A percentile compares a stretch with the other conserved stretches of the same genome.
phyloP scores from a whole-genome alignment of 2,113 vertebrate genomes.

The Rhinolophus sinicus region DNA sequence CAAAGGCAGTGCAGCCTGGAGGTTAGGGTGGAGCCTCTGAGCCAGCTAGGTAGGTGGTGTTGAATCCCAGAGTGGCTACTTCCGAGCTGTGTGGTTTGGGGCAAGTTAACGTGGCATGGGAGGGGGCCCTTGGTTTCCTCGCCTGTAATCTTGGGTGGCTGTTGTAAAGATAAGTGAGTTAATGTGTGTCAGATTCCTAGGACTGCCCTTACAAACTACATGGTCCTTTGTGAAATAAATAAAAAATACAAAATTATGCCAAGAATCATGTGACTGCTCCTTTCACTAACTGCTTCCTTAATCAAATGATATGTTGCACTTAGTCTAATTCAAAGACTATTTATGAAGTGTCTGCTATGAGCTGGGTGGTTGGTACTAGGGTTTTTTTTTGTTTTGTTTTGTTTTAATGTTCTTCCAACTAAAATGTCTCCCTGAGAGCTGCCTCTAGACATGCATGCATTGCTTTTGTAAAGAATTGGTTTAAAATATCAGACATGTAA shows the following conservation, averaged over 20 bases:
- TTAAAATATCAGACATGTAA: not conserved
- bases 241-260: not conserved
- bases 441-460: not conserved
- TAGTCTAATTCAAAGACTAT: not conserved
- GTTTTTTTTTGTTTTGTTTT: not conserved
- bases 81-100: not conserved
- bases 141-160: not conserved
- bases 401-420: not conserved
- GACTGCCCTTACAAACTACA: not conserved
- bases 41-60: not conserved
- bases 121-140: not conserved
- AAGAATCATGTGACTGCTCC: fast-evolving
- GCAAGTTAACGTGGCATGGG: not conserved
- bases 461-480: not conserved
- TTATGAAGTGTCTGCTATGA: not conserved
- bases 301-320: not conserved
- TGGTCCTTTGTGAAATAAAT: not conserved
- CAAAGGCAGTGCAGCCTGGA: constrained; percentile 13
- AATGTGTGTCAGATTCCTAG: not conserved
- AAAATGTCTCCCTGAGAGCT: not conserved
- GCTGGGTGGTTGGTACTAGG: not conserved
- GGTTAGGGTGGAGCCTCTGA: not conserved
- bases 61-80: not conserved
- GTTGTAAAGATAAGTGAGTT: not conserved
- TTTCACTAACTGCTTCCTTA: not conserved